Evolutionary conservation across 2,113 vertebrate genomes (phyloP).

Genomic region (Tinamus guttatus): DNA sequence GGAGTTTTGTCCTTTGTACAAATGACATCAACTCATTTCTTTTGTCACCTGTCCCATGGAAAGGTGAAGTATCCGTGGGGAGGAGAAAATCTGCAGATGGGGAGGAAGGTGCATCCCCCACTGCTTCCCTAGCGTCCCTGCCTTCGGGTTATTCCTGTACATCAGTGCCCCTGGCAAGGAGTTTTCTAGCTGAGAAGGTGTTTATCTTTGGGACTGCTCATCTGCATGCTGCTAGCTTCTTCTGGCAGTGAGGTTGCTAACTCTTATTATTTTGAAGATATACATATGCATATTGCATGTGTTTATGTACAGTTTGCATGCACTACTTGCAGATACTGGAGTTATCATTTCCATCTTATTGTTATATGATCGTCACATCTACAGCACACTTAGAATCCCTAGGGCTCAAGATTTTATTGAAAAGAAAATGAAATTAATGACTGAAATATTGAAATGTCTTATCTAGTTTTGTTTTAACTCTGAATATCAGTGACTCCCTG

Average conservation of each 20-base stretch:
- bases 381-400: not conserved
- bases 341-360: not conserved
- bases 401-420: not conserved
- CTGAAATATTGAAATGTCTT: not conserved
- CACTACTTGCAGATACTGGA: accelerated
- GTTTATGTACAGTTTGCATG: not conserved
- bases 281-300: not conserved
- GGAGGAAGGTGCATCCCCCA: not conserved
- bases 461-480: not conserved
- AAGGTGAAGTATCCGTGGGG: not conserved
- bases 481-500: not conserved
- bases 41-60: too few species aligned
- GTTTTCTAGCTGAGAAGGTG: not conserved
- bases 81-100: not conserved
- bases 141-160: accelerated
- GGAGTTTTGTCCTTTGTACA: not conserved
- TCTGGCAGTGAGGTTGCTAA: not conserved
- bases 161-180: not conserved
- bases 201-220: not conserved
- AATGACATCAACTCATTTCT: accelerated
- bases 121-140: accelerated
- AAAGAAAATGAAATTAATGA: not conserved
- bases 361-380: not conserved
- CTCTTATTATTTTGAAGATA: not conserved
- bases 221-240: not conserved